phyloP scores from a whole-genome alignment of 1,140 invertebrate genomes.

The Aradophagus sp. region DNA sequence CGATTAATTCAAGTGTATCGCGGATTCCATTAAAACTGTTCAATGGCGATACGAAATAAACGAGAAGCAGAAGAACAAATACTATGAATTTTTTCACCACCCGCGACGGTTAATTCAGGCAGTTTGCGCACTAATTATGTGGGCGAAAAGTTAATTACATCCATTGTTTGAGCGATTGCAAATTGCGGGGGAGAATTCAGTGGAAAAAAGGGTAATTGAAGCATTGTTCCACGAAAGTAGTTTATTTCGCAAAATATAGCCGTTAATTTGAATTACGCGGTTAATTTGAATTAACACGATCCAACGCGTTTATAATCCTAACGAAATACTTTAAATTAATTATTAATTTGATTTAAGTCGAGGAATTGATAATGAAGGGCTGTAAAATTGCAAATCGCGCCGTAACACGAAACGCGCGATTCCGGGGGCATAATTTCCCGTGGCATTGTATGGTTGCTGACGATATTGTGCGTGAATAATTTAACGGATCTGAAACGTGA shows the following conservation, averaged over 20 bases:
- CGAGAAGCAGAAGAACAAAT: too few relatives aligned
- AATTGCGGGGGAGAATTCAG: constrained; percentile 11
- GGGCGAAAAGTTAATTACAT: constrained; percentile 23
- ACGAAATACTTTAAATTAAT: constrained; percentile 9
- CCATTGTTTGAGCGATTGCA: constrained; percentile 17
- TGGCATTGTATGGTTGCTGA: constrained; percentile 19
- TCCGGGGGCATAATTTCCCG: constrained; percentile 23
- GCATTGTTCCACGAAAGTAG: constrained; percentile 13
- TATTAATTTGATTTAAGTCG: constrained; percentile 14
- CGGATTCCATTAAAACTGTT: too few relatives aligned
- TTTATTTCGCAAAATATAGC: constrained; percentile 12
- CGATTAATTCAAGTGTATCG: too few relatives aligned
- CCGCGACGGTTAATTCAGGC: too few relatives aligned
- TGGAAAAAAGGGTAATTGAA: constrained; percentile 14
- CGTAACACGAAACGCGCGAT: constrained; percentile 10
- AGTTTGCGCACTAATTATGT: too few relatives aligned
- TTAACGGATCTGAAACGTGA: too few relatives aligned
- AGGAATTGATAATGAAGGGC: too few relatives aligned
- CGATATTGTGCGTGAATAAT: constrained; percentile 24
- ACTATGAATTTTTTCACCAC: too few relatives aligned
- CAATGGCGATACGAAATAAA: too few relatives aligned
- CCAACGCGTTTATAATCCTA: constrained; percentile 1
- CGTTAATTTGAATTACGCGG: constrained; percentile 6
- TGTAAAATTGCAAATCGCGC: constrained; percentile 1
- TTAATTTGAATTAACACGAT: background rate